These are phyloP conservation scores for Tiphia femorata DNA, from an alignment of 2,888 invertebrate species.

Conservation along the genomic window DNA sequence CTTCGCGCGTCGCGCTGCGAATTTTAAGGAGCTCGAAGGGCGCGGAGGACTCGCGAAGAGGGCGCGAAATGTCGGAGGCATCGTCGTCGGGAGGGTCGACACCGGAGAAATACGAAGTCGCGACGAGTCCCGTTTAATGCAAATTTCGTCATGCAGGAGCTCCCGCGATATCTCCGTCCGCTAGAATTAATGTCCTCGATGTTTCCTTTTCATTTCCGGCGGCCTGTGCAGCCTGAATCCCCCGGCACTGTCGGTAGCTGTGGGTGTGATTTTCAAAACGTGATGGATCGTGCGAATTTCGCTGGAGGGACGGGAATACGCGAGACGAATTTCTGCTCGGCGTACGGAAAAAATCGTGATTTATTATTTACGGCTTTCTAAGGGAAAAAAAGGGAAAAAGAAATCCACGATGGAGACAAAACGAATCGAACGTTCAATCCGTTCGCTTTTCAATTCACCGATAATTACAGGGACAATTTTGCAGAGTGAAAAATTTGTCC, in stretches of 20 bases:
- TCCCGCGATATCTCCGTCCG: constrained; percentile 37
- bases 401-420: too few relatives aligned
- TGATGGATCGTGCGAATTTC: constrained; percentile 35
- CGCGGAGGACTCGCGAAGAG: background rate
- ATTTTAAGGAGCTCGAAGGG: background rate
- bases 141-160: constrained; percentile 41
- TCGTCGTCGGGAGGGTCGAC: constrained; percentile 5
- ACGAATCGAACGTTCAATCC: too few relatives aligned
- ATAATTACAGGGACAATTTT: too few relatives aligned
- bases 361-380: too few relatives aligned
- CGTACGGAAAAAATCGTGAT: too few relatives aligned
- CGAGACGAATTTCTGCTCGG: too few relatives aligned
- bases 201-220: constrained; percentile 54
- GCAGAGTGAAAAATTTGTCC: too few relatives aligned
- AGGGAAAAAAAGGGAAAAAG: too few relatives aligned
- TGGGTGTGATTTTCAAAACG: constrained; percentile 28
- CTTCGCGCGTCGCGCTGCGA: background rate
- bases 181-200: constrained; percentile 47
- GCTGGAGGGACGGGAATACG: background rate
- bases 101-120: constrained; percentile 28
- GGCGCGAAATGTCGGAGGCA: background rate
- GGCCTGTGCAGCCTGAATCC: too few relatives aligned
- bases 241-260: background rate
- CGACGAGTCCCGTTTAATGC: constrained; percentile 40
- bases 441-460: too few relatives aligned